phyloP scores from a whole-genome alignment of 2,888 invertebrate genomes.

The Nymphalis c-album region DNA sequence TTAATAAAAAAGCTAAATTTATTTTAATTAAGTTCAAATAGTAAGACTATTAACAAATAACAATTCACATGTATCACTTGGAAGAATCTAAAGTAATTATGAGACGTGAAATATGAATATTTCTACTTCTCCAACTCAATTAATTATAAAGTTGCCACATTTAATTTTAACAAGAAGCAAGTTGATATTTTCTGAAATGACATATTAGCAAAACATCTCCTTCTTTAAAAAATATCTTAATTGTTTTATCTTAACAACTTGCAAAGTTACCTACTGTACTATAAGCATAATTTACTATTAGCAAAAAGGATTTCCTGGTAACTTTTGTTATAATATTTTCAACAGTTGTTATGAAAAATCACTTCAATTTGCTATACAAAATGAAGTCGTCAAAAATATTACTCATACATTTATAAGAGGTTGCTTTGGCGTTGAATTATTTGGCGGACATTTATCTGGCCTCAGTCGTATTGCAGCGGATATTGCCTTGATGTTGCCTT shows the following conservation, averaged over 20 bases:
- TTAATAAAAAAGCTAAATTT: too few species aligned
- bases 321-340: too few species aligned
- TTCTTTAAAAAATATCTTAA: neutral
- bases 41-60: too few species aligned
- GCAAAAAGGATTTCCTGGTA: too few species aligned
- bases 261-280: too few species aligned
- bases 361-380: conserved; percentile 30
- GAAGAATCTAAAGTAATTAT: neutral
- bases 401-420: conserved; percentile 23
- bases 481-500: conserved; percentile 16
- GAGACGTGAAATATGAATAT: neutral
- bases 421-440: conserved; percentile 17
- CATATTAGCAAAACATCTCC: neutral
- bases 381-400: conserved; percentile 37
- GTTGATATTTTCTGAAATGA: neutral
- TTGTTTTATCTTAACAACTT: too few species aligned
- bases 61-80: neutral
- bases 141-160: neutral
- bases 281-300: too few species aligned
- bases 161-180: neutral
- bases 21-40: too few species aligned
- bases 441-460: conserved; percentile 11
- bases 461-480: conserved; percentile 4
- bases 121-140: neutral
- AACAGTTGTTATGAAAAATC: conserved; percentile 28